Percentiles rank a stretch among this genome's conserved stretches.
These are phyloP conservation scores for Paraescarpia echinospica DNA, from an alignment of 1,140 invertebrate species.

Conservation along the genomic window DNA sequence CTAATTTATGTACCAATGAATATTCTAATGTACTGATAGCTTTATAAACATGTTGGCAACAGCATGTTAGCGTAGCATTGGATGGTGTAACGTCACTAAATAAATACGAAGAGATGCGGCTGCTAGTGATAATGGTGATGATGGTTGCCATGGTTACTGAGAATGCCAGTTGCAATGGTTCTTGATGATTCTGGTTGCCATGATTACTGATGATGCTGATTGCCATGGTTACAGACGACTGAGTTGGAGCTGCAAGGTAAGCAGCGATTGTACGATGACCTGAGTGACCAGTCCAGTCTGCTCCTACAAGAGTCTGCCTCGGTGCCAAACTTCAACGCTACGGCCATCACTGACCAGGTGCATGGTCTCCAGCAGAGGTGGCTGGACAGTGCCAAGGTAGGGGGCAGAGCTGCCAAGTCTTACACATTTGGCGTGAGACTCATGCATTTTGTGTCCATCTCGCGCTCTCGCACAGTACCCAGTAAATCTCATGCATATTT, in stretches of 20 bases:
- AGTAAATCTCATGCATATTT: too few species aligned
- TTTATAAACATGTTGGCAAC: not conserved
- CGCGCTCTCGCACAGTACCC: too few species aligned
- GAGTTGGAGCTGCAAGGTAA: slow-evolving; percentile 53
- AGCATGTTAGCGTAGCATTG: not conserved
- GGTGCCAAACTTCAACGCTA: slow-evolving; percentile 71
- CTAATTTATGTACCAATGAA: not conserved
- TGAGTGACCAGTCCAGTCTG: slow-evolving; percentile 50
- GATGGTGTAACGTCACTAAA: not conserved
- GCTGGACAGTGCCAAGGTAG: slow-evolving; percentile 72
- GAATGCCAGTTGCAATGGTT: slow-evolving; percentile 40
- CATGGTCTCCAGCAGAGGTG: slow-evolving; percentile 65
- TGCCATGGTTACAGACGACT: slow-evolving; percentile 42
- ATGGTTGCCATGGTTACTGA: too few species aligned
- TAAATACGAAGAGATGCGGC: not conserved
- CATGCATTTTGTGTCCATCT: too few species aligned
- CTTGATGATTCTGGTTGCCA: slow-evolving; percentile 40
- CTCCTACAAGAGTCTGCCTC: slow-evolving; percentile 58
- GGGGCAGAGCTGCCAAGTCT: too few species aligned
- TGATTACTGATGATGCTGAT: slow-evolving; percentile 41
- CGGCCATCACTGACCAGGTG: slow-evolving; percentile 53
- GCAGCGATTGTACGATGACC: slow-evolving; percentile 48
- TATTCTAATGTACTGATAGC: not conserved
- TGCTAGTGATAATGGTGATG: not conserved
- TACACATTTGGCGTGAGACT: too few species aligned